Conservation (phyloP, 2,113 vertebrate genomes). For the Eleginops maclovinus region DNA sequence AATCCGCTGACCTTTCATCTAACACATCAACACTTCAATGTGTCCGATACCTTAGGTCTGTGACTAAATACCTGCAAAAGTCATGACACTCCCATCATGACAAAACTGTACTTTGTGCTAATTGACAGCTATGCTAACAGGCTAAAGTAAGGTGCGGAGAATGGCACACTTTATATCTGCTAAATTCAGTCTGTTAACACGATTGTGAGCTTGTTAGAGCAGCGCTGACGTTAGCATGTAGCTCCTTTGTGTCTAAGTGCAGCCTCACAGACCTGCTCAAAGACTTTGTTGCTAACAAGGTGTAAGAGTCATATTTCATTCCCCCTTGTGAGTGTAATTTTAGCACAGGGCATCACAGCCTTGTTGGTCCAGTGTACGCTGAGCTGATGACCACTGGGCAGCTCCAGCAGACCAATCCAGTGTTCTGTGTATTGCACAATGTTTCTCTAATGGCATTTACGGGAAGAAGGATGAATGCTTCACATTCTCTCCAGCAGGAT, state of each 20-base stretch:
- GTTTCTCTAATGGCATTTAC: conserved; percentile 44
- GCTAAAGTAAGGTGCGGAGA: not conserved
- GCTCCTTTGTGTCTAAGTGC: not conserved
- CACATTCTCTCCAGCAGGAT: conserved; percentile 40
- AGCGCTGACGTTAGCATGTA: not conserved
- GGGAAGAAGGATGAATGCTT: conserved; percentile 38
- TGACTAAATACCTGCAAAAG: not conserved
- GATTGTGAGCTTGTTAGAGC: not conserved
- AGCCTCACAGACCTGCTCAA: not conserved
- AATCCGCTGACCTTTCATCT: not conserved
- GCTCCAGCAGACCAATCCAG: conserved; percentile 12
- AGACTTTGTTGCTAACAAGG: conserved; percentile 29
- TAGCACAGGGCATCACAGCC: not conserved
- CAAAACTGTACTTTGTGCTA: not conserved
- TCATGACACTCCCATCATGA: not conserved
- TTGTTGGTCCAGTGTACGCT: not conserved
- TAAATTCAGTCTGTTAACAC: not conserved
- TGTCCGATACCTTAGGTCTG: not conserved
- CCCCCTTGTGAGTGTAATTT: not conserved
- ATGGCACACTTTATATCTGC: not conserved
- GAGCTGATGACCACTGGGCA: conserved; percentile 24
- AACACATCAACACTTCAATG: not conserved
- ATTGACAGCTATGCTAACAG: not conserved
- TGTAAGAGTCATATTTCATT: conserved; percentile 15
- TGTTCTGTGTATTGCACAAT: conserved; percentile 9